These are phyloP conservation scores for Nymphicus hollandicus DNA, from an alignment of 2,113 vertebrate species.

Conservation along the genomic window DNA sequence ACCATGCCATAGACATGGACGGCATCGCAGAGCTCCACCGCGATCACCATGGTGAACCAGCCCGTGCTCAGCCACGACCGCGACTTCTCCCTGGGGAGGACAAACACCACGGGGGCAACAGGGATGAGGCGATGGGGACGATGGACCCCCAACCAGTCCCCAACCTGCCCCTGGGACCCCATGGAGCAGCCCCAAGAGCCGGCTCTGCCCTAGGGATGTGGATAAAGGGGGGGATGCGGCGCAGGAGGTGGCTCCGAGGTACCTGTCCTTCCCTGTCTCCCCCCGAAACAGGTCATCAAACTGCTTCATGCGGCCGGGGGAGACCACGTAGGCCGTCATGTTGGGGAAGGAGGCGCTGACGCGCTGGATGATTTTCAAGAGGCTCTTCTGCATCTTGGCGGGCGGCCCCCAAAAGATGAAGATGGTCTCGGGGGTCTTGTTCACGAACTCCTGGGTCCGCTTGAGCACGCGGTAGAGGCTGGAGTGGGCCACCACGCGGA, in stretches of 20 bases:
- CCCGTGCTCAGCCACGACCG: slow-evolving; percentile 96
- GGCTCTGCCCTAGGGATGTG: neutral
- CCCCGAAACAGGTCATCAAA: slow-evolving; percentile 89
- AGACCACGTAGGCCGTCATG: slow-evolving; percentile 82
- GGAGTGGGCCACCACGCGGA: slow-evolving; percentile 93
- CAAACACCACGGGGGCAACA: neutral
- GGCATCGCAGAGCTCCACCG: slow-evolving; percentile 90
- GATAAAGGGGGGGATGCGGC: neutral
- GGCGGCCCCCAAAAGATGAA: slow-evolving; percentile 95
- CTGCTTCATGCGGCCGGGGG: slow-evolving; percentile 84
- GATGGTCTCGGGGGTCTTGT: slow-evolving; percentile 76
- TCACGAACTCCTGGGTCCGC: slow-evolving; percentile 86
- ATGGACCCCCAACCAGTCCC: neutral
- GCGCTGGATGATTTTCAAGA: slow-evolving; percentile 87
- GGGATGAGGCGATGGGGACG: accelerated
- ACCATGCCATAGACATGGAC: slow-evolving; percentile 98
- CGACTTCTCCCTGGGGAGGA: slow-evolving; percentile 82
- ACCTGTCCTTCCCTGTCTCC: slow-evolving; percentile 95
- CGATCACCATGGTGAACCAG: slow-evolving; percentile 98
- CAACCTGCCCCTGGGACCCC: accelerated
- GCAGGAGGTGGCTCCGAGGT: neutral
- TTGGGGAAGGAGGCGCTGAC: slow-evolving; percentile 82
- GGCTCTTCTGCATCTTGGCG: slow-evolving; percentile 84
- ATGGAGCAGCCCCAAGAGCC: neutral
- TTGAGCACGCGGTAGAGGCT: slow-evolving; percentile 89